Evolutionary conservation across 2,888 invertebrate genomes (phyloP).

Genomic region (Pandemis corylana): DNA sequence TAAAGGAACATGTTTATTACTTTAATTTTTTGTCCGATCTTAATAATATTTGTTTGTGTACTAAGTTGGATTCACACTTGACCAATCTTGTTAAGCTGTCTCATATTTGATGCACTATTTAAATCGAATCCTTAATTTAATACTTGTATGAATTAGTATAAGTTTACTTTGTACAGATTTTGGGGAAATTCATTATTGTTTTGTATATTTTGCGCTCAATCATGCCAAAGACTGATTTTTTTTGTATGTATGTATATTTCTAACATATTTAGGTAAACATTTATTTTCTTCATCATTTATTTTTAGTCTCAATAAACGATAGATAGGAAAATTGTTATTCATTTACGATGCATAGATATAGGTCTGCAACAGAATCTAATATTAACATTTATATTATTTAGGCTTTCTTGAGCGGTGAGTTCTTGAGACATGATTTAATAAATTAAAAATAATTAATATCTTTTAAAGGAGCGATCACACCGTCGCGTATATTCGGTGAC

Average conservation of each 20-base stretch:
- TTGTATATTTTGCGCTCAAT: slow-evolving; percentile 64
- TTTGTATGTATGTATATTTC: slow-evolving; percentile 36
- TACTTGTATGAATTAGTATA: slow-evolving; percentile 4
- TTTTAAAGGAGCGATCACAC: too few relatives aligned
- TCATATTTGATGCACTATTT: background rate
- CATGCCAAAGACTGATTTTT: slow-evolving; percentile 75
- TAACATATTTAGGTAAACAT: too few relatives aligned
- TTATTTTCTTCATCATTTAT: slow-evolving; percentile 37
- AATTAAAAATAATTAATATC: too few relatives aligned
- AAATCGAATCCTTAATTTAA: background rate
- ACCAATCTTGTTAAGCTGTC: background rate
- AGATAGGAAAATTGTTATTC: background rate
- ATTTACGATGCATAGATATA: background rate
- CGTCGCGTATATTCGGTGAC: too few relatives aligned
- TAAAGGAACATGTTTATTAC: too few relatives aligned
- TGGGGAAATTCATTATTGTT: slow-evolving; percentile 29
- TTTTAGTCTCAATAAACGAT: background rate
- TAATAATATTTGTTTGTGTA: too few relatives aligned
- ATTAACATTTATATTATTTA: background rate
- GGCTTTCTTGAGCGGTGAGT: too few relatives aligned
- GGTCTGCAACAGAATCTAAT: background rate
- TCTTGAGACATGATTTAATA: too few relatives aligned
- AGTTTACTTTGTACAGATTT: slow-evolving; percentile 4
- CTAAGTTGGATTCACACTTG: too few relatives aligned
- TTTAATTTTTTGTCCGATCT: too few relatives aligned